A percentile compares a stretch with the other conserved stretches of the same genome.
These are phyloP conservation scores for Macaca mulatta DNA, from an alignment of 2,113 vertebrate genomes.

Conservation along the genomic window DNA sequence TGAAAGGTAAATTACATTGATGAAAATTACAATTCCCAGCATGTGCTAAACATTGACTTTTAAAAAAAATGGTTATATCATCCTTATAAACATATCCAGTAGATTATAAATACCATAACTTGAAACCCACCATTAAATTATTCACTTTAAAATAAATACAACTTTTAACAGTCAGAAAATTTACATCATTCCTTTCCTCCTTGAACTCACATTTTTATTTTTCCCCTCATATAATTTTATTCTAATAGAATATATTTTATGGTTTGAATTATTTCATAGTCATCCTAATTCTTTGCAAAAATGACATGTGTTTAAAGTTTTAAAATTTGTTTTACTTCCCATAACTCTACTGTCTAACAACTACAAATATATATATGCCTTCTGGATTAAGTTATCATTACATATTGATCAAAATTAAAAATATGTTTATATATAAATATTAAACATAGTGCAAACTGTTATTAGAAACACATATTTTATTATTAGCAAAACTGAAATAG, in stretches of 20 bases:
- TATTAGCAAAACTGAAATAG: not conserved
- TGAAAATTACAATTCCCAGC: not conserved
- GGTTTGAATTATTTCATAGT: not conserved
- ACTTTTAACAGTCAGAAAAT: not conserved
- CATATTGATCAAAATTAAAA: not conserved
- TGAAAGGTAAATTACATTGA: not conserved
- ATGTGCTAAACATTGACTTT: not conserved
- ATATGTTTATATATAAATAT: not conserved
- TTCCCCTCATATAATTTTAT: not conserved
- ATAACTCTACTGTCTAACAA: not conserved
- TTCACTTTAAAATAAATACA: not conserved
- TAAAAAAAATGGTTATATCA: not conserved
- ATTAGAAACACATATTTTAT: not conserved
- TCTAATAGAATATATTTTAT: not conserved
- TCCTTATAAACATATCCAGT: not conserved
- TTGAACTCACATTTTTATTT: not conserved
- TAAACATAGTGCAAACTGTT: not conserved
- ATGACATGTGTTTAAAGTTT: not conserved
- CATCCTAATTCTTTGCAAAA: not conserved
- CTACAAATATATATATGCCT: not conserved
- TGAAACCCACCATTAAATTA: not conserved
- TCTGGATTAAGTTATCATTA: not conserved
- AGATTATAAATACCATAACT: not conserved
- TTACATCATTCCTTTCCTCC: not conserved
- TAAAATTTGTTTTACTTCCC: conserved; percentile 6